Conservation (phyloP, 2,113 vertebrate species). For the Rhabdomys dilectus region DNA sequence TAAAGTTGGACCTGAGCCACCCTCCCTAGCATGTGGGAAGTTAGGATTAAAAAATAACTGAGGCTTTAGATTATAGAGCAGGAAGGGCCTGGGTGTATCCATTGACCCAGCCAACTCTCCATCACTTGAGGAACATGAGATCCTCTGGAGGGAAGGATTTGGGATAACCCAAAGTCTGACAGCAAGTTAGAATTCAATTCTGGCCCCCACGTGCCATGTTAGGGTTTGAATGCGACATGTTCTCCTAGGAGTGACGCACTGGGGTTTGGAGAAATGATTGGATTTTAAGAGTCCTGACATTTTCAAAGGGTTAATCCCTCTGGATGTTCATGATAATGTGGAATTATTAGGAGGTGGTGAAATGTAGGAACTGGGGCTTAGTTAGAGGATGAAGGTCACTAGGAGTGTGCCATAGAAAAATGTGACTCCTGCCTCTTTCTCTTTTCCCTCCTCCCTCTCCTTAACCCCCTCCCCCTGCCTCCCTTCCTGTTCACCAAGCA, state of each 20-base stretch:
- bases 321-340: not conserved
- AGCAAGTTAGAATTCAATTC: not conserved
- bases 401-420: not conserved
- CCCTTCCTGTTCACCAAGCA: not conserved
- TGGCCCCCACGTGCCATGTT: not conserved
- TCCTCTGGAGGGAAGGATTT: not conserved
- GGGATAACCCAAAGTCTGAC: not conserved
- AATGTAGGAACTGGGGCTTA: not conserved
- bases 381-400: not conserved
- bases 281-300: not conserved
- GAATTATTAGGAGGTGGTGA: not conserved
- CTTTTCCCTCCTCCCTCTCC: not conserved
- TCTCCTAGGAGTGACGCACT: not conserved
- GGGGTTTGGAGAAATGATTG: not conserved
- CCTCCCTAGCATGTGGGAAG: not conserved
- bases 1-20: not conserved
- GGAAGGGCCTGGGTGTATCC: not conserved
- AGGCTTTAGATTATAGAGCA: not conserved
- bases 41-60: conserved; percentile 17
- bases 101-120: no score
- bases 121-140: not conserved
- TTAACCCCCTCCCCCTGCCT: not conserved
- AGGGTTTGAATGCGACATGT: not conserved
- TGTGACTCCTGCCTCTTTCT: not conserved
- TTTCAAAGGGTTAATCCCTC: not conserved